Evolutionary conservation across 2,113 vertebrate species (phyloP).

Genomic region (Polypterus bichir): DNA sequence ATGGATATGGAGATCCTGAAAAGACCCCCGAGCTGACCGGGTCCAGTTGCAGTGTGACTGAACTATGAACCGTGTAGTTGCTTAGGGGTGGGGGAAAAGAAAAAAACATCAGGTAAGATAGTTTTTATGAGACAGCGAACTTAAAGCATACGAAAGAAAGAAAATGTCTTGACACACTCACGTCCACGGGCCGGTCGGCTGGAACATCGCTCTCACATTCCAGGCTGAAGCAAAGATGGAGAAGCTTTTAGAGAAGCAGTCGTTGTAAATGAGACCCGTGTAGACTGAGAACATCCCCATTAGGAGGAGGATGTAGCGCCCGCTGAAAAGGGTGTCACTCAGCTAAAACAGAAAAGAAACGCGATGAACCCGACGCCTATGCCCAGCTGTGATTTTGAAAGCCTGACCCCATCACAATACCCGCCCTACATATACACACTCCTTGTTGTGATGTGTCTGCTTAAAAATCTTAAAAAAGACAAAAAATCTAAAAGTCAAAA

Average conservation of each 20-base stretch:
- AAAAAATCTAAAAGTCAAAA: too few species aligned
- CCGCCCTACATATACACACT: too few species aligned
- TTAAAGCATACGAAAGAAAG: too few species aligned
- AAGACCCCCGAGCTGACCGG: constrained; percentile 26
- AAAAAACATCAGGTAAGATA: neutral
- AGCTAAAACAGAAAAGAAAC: constrained; percentile 16
- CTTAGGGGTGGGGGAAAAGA: constrained; percentile 11
- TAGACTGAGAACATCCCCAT: constrained; percentile 37
- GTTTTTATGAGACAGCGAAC: too few species aligned
- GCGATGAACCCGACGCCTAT: too few species aligned
- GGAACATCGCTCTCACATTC: constrained; percentile 29
- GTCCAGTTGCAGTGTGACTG: constrained; percentile 25
- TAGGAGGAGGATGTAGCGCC: constrained; percentile 29
- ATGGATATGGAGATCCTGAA: constrained; percentile 29
- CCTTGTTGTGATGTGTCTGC: too few species aligned
- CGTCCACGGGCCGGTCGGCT: constrained; percentile 29
- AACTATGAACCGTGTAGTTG: constrained; percentile 23
- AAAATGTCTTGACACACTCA: constrained; percentile 6
- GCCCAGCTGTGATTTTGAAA: too few species aligned
- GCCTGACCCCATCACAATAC: too few species aligned
- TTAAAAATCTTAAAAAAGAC: too few species aligned
- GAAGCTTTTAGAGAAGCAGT: constrained; percentile 35
- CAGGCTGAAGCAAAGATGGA: constrained; percentile 32
- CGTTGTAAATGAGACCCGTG: constrained; percentile 35
- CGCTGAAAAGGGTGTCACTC: constrained; percentile 16